Percentiles rank a stretch among this genome's conserved stretches.
Conservation (phyloP, 2,888 invertebrate species). For the Epinotia ramella region DNA sequence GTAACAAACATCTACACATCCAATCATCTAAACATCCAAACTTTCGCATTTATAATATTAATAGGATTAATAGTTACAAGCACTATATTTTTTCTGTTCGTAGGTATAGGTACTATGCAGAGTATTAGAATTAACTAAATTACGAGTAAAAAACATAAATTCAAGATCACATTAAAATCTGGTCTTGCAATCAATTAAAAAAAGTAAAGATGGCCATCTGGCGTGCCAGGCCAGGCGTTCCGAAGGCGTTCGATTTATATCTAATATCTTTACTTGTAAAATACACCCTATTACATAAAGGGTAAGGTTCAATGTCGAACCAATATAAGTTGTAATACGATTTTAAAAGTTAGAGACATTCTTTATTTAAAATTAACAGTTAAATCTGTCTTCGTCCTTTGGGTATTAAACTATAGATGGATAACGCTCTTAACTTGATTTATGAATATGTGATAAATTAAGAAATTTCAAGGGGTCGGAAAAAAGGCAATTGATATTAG, state of each 20-base stretch:
- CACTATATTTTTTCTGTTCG: too few relatives aligned
- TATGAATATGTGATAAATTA: background rate
- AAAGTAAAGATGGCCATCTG: conserved; percentile 29
- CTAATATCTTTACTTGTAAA: background rate
- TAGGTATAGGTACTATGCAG: too few relatives aligned
- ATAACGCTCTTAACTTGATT: background rate
- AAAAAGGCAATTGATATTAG: background rate
- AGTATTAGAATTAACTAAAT: too few relatives aligned
- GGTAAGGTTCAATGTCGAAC: background rate
- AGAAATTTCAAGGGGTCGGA: background rate
- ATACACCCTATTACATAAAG: background rate
- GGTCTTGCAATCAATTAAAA: conserved; percentile 3
- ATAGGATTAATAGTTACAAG: too few relatives aligned
- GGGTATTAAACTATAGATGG: background rate
- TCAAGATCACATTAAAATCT: conserved; percentile 14
- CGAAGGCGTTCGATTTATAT: background rate
- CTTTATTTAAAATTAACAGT: conserved; percentile 10
- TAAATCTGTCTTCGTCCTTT: conserved; percentile 2
- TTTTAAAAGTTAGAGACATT: background rate
- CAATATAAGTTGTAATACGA: background rate
- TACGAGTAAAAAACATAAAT: background rate
- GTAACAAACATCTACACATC: too few relatives aligned
- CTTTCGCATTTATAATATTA: too few relatives aligned
- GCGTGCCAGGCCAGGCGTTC: background rate
- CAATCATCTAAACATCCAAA: too few relatives aligned